Base-by-base conservation (phyloP, 2,888 invertebrate genomes). In the Perdita meconis region DNA sequence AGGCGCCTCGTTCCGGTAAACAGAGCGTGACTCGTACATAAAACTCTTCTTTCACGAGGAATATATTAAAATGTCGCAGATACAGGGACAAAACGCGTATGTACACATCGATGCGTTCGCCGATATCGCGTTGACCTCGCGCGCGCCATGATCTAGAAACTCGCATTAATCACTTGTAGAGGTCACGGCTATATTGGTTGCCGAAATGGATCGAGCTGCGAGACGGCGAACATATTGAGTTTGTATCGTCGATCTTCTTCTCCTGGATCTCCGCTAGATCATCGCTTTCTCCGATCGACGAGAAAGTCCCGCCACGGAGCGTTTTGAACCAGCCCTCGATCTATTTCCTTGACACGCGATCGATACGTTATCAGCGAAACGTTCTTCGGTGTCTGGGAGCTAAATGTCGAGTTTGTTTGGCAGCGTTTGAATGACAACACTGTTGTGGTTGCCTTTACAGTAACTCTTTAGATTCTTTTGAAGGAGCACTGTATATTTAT, bases 261-360 rank as follows among this genome's bases (percentile, higher is more conserved):
- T 55, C 16, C 24, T 53, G 19, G 12, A 61, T 55, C 26, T 10
- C 0, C 13, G 13, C 24, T 26, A 12, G n/a, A 26, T 78, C 71
- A 36, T 67, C 71, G 82, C 86, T 86, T 86, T 86, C 86, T 80
- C 85, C 67, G 16, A 0, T 16, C 24, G 68, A 51, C 53, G 81
- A 77, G 85, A 85, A 85, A 85, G 83, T 76, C 42, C 67, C 73
- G 70, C 53, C 16, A 12, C 38, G 64, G 12, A 72, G 72, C 71
- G 47, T 72, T 64, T 38, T n/a, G 6, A 51, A 38, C 10, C 10
- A 22, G 74, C 69, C 47, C 50, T 55, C 16, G 5, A 47, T 16
- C n/a, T 12, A 10, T 22, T 10, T 22, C 2, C n/a, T 22, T 19
- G 10, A 44, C 30, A 19, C 47, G 26, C 34, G 30, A 65, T 56